Conservation (phyloP, 1,140 invertebrate genomes). For the Bactericera cockerelli region DNA sequence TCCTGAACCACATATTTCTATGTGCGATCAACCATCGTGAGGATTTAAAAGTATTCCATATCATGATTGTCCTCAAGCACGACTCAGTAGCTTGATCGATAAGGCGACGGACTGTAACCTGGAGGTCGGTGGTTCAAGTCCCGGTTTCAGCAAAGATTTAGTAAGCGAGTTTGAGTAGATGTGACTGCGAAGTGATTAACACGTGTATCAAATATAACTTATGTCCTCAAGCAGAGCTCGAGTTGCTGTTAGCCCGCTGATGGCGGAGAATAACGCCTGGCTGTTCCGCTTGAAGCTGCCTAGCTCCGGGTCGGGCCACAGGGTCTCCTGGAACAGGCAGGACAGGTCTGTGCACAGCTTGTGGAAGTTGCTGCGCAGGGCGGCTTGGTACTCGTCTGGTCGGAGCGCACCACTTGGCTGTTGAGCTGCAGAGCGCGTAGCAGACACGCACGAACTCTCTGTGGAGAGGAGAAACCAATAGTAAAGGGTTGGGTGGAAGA, state of each 20-base stretch:
- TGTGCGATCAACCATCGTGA: too few species aligned
- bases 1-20: too few species aligned
- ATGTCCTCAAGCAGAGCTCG: conserved; percentile 41
- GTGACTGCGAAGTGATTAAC: too few species aligned
- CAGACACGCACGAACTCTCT: conserved; percentile 80
- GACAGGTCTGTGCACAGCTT: conserved; percentile 67
- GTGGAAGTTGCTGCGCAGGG: conserved; percentile 65
- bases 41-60: too few species aligned
- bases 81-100: too few species aligned
- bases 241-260: conserved; percentile 48
- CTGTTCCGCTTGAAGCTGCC: conserved; percentile 45
- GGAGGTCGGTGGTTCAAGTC: too few species aligned
- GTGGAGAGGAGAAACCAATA: conserved; percentile 29
- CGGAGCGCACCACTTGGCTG: conserved; percentile 61
- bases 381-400: conserved; percentile 84
- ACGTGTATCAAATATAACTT: too few species aligned
- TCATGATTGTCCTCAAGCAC: too few species aligned
- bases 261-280: conserved; percentile 47
- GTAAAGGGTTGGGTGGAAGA: too few species aligned
- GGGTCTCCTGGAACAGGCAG: conserved; percentile 46
- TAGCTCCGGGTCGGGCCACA: conserved; percentile 46
- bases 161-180: too few species aligned
- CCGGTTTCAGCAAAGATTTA: too few species aligned
- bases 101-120: too few species aligned
- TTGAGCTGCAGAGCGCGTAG: conserved; percentile 76